Conservation (phyloP, 2,113 vertebrate species). For the Reinhardtius hippoglossoides region DNA sequence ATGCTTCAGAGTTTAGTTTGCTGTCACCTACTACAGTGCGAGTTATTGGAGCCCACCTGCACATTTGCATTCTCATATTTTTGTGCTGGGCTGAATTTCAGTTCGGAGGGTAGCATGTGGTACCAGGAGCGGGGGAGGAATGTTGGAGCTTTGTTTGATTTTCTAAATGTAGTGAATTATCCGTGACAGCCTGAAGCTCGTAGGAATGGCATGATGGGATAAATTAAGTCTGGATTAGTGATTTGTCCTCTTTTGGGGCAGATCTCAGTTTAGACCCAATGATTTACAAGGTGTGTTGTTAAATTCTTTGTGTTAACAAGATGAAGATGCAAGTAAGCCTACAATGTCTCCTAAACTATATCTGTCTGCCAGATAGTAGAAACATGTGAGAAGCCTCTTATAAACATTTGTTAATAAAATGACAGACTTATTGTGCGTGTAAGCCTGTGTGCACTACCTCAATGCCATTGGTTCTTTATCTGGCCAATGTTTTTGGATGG, state of each 20-base stretch:
- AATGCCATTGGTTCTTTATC: background rate
- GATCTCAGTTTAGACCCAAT: conserved; percentile 44
- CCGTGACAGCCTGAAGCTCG: conserved; percentile 73
- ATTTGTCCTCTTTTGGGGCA: conserved; percentile 61
- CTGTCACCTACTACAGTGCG: conserved; percentile 8
- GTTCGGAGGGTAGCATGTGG: conserved; percentile 55
- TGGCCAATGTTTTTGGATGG: background rate
- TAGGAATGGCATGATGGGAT: conserved; percentile 76
- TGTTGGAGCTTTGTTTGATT: conserved; percentile 72
- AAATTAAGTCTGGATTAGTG: conserved; percentile 72
- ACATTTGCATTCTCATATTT: conserved; percentile 25
- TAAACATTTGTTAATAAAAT: conserved; percentile 9
- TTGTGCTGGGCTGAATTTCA: conserved; percentile 12
- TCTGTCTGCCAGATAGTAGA: background rate
- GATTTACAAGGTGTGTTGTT: conserved; percentile 42
- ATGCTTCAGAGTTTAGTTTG: conserved; percentile 18
- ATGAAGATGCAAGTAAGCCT: conserved; percentile 24
- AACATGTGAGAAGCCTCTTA: background rate
- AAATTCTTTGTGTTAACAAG: conserved; percentile 31
- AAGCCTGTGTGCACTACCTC: background rate
- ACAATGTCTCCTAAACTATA: background rate
- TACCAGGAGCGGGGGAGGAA: conserved; percentile 78
- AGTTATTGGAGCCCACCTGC: conserved; percentile 41
- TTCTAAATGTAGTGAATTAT: conserved; percentile 78
- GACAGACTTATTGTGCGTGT: background rate